phyloP scores from a whole-genome alignment of 2,888 invertebrate genomes.

The Mythimna loreyi region DNA sequence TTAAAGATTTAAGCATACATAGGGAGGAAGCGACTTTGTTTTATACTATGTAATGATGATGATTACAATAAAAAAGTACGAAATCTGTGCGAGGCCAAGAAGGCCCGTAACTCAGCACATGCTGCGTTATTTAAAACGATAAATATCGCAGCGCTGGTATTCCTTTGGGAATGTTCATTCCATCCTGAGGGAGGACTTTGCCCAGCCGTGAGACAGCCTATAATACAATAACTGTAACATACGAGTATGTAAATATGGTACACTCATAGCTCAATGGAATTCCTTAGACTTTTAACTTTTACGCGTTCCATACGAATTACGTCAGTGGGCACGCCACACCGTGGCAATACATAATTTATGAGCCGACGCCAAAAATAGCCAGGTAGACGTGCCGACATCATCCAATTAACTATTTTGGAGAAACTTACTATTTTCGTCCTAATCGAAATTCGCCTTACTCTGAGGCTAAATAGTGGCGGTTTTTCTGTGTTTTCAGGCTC shows the following conservation, averaged over 20 bases:
- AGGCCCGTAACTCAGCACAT: too few species aligned
- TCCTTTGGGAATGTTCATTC: too few species aligned
- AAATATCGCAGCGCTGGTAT: too few species aligned
- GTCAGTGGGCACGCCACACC: conserved; percentile 40
- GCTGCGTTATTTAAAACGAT: too few species aligned
- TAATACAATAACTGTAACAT: conserved; percentile 18
- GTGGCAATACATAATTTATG: conserved; percentile 59
- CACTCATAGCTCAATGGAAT: conserved; percentile 32
- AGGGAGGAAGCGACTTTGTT: too few species aligned
- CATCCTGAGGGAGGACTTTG: too few species aligned
- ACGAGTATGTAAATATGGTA: too few species aligned
- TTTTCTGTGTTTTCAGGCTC: conserved; percentile 21
- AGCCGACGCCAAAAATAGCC: conserved; percentile 55
- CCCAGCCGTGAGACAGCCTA: too few species aligned
- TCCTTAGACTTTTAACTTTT: conserved; percentile 23
- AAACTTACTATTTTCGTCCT: conserved; percentile 41
- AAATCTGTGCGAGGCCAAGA: too few species aligned
- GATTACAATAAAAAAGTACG: too few species aligned
- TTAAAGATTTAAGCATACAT: too few species aligned
- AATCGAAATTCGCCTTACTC: conserved; percentile 16
- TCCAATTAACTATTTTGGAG: conserved; percentile 50
- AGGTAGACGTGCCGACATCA: conserved; percentile 18
- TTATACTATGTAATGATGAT: too few species aligned
- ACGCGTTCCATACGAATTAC: conserved; percentile 22
- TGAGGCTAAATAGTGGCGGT: background rate